A percentile compares a stretch with the other conserved stretches of the same genome.
Conservation (phyloP, 1,140 invertebrate genomes). For the Monochamus saltuarius region DNA sequence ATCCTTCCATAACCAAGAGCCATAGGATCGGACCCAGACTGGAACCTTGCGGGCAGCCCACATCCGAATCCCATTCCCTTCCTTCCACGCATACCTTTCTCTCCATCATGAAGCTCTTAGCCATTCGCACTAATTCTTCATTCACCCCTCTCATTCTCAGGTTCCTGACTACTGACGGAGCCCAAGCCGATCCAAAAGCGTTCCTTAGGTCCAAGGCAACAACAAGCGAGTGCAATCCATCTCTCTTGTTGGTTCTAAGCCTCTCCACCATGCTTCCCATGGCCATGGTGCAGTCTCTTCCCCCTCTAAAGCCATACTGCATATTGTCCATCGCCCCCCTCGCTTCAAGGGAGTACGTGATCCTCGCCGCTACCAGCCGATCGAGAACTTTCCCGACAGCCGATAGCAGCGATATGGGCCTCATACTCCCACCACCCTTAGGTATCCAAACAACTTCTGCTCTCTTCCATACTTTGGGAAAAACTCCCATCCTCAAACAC, state of each 20-base stretch:
- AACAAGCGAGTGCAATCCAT: too few relatives aligned
- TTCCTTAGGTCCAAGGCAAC: too few relatives aligned
- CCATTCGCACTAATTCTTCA: too few relatives aligned
- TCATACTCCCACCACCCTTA: neutral
- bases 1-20: neutral
- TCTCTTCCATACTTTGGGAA: neutral
- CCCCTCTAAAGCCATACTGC: neutral
- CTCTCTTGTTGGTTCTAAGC: too few relatives aligned
- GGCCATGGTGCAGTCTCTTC: neutral
- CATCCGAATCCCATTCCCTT: too few relatives aligned
- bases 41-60: too few relatives aligned
- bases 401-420: neutral
- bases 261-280: neutral
- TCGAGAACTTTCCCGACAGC: slow-evolving; percentile 2
- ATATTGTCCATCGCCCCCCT: neutral
- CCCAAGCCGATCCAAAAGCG: too few relatives aligned
- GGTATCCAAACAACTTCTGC: slow-evolving; percentile 1
- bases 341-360: neutral
- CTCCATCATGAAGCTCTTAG: too few relatives aligned
- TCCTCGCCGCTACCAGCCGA: neutral
- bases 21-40: too few relatives aligned
- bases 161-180: too few relatives aligned
- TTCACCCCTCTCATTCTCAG: too few relatives aligned
- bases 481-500: neutral
- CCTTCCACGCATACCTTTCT: too few relatives aligned